Evolutionary conservation across 2,113 vertebrate genomes (phyloP).

Genomic region (Columba livia): DNA sequence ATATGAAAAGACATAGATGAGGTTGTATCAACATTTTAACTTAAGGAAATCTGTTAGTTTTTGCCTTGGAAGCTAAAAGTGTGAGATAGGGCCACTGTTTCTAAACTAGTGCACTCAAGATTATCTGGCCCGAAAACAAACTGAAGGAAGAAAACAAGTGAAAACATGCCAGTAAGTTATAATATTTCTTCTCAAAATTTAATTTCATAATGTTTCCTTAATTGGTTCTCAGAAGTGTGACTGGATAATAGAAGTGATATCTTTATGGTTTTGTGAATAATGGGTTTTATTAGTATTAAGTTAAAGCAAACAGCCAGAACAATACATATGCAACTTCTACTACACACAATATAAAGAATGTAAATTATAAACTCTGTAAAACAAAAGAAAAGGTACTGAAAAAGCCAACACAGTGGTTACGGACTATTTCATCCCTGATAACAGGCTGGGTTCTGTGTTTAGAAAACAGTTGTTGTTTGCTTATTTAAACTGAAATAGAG

Average conservation of each 20-base stretch:
- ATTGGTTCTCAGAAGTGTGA: slow-evolving; percentile 15
- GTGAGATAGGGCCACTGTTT: not conserved
- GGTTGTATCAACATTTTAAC: not conserved
- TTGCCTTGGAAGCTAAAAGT: not conserved
- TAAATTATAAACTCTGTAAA: slow-evolving; percentile 78
- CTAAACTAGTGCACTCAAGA: not conserved
- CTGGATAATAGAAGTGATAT: slow-evolving; percentile 71
- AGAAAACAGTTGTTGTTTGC: slow-evolving; percentile 46
- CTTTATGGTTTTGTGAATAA: slow-evolving; percentile 76
- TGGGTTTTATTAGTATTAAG: slow-evolving; percentile 82
- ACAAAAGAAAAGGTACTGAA: slow-evolving; percentile 68
- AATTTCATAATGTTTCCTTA: not conserved
- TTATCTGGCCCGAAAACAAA: not conserved
- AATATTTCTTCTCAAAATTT: slow-evolving; percentile 3
- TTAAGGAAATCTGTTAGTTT: not conserved
- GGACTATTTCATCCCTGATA: slow-evolving; percentile 61
- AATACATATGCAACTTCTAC: slow-evolving; percentile 81
- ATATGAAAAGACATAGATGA: not conserved
- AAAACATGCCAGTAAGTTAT: not conserved
- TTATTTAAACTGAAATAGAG: slow-evolving; percentile 51
- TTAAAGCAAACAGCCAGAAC: slow-evolving; percentile 83
- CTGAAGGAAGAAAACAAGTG: not conserved
- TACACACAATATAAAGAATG: slow-evolving; percentile 81
- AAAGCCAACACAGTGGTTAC: slow-evolving; percentile 73
- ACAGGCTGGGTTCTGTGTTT: slow-evolving; percentile 55